Percentiles rank a stretch among this genome's conserved stretches.
Conservation (phyloP, 2,797 vertebrate species). For the Hirundo rustica region DNA sequence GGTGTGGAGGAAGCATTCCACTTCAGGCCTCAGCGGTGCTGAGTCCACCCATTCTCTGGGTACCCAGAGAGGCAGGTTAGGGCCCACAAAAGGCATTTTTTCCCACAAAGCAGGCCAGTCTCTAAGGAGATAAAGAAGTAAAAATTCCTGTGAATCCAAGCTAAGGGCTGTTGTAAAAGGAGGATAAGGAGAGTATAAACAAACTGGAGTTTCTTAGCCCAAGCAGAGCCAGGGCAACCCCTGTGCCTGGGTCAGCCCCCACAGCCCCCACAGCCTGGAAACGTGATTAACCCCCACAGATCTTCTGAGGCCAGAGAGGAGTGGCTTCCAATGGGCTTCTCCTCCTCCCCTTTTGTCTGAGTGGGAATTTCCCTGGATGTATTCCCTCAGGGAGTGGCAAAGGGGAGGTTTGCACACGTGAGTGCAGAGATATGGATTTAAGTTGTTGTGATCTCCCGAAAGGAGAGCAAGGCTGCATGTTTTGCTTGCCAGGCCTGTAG, state of each 20-base stretch:
- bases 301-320: not conserved
- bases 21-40: not conserved
- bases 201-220: not conserved
- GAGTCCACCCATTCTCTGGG: not conserved
- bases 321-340: not conserved
- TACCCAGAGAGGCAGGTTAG: not conserved
- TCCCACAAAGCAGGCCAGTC: not conserved
- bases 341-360: not conserved
- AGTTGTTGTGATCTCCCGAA: not conserved
- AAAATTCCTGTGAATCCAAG: conserved; percentile 13
- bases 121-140: not conserved
- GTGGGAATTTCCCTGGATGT: not conserved
- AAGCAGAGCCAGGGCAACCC: not conserved
- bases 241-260: not conserved
- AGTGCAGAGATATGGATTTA: not conserved
- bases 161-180: not conserved
- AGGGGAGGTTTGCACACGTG: not conserved
- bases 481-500: not conserved
- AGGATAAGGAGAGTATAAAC: not conserved
- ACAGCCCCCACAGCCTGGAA: not conserved
- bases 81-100: not conserved
- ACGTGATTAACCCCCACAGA: not conserved
- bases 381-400: not conserved
- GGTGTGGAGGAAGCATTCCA: not conserved
- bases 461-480: not conserved